These are phyloP conservation scores for Helicoverpa armigera DNA, from an alignment of 1,140 invertebrate genomes.

Conservation along the genomic window DNA sequence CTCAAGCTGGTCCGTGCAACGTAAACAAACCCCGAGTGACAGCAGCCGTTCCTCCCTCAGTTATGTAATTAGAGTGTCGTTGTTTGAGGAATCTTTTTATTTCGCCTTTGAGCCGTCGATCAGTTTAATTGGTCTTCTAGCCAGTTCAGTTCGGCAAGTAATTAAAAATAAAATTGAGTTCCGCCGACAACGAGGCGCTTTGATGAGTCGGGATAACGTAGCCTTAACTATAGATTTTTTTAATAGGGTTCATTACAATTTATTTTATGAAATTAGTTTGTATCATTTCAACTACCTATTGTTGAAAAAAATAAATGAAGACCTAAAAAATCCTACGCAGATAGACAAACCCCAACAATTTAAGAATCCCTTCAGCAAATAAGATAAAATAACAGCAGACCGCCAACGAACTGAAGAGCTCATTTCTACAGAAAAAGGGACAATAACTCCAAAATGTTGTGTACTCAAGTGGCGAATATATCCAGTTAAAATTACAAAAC, in stretches of 20 bases:
- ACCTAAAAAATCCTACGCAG: neutral
- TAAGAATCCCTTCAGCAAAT: conserved; percentile 25
- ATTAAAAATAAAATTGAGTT: conserved; percentile 46
- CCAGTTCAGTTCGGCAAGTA: conserved; percentile 14
- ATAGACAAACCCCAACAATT: conserved; percentile 19
- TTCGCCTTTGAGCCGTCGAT: conserved; percentile 27
- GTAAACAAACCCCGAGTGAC: conserved; percentile 4
- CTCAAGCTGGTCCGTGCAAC: neutral
- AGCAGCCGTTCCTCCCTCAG: neutral
- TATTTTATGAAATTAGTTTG: too few species aligned
- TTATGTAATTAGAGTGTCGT: conserved; percentile 39
- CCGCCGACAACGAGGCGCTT: conserved; percentile 5
- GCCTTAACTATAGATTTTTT: neutral
- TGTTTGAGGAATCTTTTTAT: conserved; percentile 43
- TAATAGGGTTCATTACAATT: too few species aligned
- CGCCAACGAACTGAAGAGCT: conserved; percentile 37
- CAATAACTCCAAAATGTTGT: conserved; percentile 39
- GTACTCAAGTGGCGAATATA: conserved; percentile 44
- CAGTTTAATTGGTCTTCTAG: conserved; percentile 41
- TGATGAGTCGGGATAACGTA: conserved; percentile 22
- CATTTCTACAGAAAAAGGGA: conserved; percentile 29
- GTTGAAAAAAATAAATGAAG: too few species aligned
- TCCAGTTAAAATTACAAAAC: conserved; percentile 50
- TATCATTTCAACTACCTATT: too few species aligned
- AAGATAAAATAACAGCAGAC: conserved; percentile 23